Percentiles rank a stretch among this genome's conserved stretches.
Conservation (phyloP, 2,797 vertebrate genomes). For the Pteronotus mesoamericanus region DNA sequence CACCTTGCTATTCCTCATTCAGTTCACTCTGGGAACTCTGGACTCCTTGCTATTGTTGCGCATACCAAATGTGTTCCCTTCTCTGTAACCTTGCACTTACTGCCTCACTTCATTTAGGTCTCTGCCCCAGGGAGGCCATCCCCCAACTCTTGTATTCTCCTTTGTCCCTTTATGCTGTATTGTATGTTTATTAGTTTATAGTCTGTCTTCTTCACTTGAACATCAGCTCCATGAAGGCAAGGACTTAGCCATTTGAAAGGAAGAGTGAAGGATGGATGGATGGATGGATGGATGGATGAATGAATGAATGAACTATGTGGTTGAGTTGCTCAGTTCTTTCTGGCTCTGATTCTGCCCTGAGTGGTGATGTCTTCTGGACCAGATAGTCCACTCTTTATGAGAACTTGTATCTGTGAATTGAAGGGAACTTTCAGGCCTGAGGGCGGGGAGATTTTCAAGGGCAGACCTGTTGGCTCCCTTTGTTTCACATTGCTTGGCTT, state of each 20-base stretch:
- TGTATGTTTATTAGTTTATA: not conserved
- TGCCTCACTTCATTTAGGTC: not conserved
- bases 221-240: not conserved
- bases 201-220: not conserved
- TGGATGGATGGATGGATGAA: not conserved
- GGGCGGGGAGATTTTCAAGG: not conserved
- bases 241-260: not conserved
- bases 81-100: not conserved
- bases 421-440: not conserved
- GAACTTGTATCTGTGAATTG: not conserved
- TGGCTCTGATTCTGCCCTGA: not conserved
- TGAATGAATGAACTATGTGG: not conserved
- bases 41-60: not conserved
- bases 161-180: not conserved
- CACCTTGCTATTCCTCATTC: not conserved
- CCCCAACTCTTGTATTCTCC: not conserved
- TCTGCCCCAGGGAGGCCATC: not conserved
- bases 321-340: not conserved
- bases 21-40: accelerated
- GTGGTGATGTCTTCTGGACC: not conserved
- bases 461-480: not conserved
- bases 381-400: not conserved
- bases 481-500: not conserved
- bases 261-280: not conserved
- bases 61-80: not conserved